These are phyloP conservation scores for Ovis aries DNA, from an alignment of 2,113 vertebrate genomes.

Conservation along the genomic window ARS-UI_Ramb_v3.0 NC_056071.1:41779001-41779500, in stretches of 20 bases:
- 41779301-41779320: background rate
- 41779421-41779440: background rate
- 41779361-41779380: background rate
- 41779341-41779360: background rate
- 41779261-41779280: background rate
- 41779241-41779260: background rate
- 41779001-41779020: background rate
- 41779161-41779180: constrained; percentile 37
- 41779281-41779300: background rate
- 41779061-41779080: constrained; percentile 37
- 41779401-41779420: background rate
- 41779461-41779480: background rate
- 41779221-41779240: background rate
- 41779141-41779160: constrained; percentile 45
- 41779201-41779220: background rate
- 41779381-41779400: constrained; percentile 30
- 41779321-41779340: background rate
- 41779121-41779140: constrained; percentile 46
- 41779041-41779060: constrained; percentile 40
- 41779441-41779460: background rate
- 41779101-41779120: constrained; percentile 49
- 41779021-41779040: constrained; percentile 17
- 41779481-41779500: background rate
- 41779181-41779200: constrained; percentile 36
- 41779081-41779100: constrained; percentile 49